Evolutionary conservation across 2,797 vertebrate genomes (phyloP).

Genomic region (Pelochelys cantorii): DNA sequence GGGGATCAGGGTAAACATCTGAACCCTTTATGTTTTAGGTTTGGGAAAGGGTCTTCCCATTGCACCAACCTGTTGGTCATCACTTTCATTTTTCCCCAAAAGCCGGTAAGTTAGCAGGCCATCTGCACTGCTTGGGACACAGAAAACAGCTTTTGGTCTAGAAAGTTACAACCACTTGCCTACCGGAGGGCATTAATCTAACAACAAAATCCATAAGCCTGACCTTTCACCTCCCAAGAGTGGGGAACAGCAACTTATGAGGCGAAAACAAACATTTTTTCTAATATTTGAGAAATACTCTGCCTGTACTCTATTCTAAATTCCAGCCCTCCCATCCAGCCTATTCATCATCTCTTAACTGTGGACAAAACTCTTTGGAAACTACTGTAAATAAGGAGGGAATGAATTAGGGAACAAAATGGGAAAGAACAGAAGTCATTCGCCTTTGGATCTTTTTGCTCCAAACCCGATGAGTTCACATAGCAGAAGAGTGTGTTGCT

Average conservation of each 20-base stretch:
- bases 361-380: background rate
- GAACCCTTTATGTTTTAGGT: background rate
- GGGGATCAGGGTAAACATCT: background rate
- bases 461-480: rapidly evolving
- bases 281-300: background rate
- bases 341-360: background rate
- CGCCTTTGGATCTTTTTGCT: background rate
- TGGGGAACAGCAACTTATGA: background rate
- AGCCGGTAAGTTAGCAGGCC: background rate
- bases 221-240: background rate
- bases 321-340: background rate
- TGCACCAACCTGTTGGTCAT: background rate
- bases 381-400: background rate
- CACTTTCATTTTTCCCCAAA: background rate
- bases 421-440: background rate
- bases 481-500: background rate
- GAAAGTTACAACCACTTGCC: background rate
- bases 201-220: background rate
- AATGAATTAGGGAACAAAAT: background rate
- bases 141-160: background rate
- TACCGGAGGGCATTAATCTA: background rate
- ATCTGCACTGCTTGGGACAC: background rate
- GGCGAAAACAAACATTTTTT: background rate
- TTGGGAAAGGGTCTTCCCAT: background rate
- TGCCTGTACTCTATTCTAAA: no score